Percentiles rank a stretch among this genome's conserved stretches.
Evolutionary conservation across 1,140 invertebrate species (phyloP).

Genomic region (Forficula auricularia): DNA sequence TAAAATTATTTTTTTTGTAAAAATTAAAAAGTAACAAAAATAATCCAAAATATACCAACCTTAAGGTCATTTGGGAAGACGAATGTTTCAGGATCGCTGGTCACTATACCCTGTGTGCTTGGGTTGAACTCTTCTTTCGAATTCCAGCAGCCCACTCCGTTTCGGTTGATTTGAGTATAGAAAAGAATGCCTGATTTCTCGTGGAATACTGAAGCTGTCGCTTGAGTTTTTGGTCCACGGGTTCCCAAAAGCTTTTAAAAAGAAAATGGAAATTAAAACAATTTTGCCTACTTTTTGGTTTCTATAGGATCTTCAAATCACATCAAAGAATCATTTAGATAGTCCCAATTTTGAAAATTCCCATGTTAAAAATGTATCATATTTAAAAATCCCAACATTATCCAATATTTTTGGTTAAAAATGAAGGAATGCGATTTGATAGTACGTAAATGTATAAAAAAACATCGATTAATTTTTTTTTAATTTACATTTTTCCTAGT

Average conservation of each 20-base stretch:
- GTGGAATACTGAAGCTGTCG: constrained; percentile 33
- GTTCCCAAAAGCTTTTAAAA: constrained; percentile 37
- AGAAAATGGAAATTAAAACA: no score
- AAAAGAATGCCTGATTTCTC: constrained; percentile 37
- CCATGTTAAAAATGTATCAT: no score
- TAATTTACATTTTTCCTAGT: no score
- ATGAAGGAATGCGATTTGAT: no score
- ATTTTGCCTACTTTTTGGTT: no score
- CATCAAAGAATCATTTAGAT: no score
- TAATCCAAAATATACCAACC: constrained; percentile 9
- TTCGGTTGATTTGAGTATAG: constrained; percentile 42
- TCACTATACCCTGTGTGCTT: constrained; percentile 25
- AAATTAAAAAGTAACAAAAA: constrained; percentile 1
- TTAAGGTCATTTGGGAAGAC: constrained; percentile 27
- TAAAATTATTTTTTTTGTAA: constrained; percentile 4
- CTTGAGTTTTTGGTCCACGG: constrained; percentile 38
- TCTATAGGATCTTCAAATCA: no score
- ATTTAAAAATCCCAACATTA: no score
- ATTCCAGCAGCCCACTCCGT: constrained; percentile 54
- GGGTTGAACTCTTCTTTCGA: constrained; percentile 36
- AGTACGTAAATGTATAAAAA: no score
- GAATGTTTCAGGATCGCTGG: constrained; percentile 23
- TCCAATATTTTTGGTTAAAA: no score
- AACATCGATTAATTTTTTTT: no score
- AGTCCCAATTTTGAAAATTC: no score